These are phyloP conservation scores for Trichacis sp. DNA, from an alignment of 2,888 invertebrate species.

Conservation along the genomic window DNA sequence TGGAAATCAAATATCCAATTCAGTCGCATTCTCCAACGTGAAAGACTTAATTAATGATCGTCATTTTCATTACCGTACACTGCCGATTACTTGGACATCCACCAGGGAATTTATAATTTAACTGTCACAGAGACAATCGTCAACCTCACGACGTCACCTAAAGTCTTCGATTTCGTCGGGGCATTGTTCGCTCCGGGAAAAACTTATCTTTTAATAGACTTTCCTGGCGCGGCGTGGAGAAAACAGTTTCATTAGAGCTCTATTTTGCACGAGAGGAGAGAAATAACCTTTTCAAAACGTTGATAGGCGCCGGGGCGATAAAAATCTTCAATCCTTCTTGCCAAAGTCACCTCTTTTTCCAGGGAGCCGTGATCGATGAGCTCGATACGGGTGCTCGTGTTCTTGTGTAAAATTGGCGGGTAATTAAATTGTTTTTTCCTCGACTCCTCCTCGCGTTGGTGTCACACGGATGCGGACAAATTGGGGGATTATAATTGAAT, in stretches of 20 bases:
- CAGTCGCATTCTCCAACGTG: too few species aligned
- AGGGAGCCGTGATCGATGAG: background rate
- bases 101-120: background rate
- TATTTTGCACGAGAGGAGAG: background rate
- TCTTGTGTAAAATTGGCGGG: background rate
- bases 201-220: constrained; percentile 6
- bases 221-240: background rate
- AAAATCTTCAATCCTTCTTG: constrained; percentile 2
- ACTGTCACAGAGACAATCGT: background rate
- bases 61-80: too few species aligned
- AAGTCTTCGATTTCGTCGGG: background rate
- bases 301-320: background rate
- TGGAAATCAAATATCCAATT: too few species aligned
- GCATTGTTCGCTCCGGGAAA: background rate
- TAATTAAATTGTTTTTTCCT: background rate
- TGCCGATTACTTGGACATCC: too few species aligned
- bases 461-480: background rate
- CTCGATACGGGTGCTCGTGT: background rate
- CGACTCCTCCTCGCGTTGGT: background rate
- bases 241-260: background rate
- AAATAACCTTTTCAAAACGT: constrained; percentile 2
- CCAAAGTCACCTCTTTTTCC: background rate
- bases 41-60: too few species aligned
- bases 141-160: background rate
- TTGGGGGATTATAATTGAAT: background rate